Evolutionary conservation across 2,888 invertebrate genomes (phyloP).

Genomic region (Philereme vetulata): DNA sequence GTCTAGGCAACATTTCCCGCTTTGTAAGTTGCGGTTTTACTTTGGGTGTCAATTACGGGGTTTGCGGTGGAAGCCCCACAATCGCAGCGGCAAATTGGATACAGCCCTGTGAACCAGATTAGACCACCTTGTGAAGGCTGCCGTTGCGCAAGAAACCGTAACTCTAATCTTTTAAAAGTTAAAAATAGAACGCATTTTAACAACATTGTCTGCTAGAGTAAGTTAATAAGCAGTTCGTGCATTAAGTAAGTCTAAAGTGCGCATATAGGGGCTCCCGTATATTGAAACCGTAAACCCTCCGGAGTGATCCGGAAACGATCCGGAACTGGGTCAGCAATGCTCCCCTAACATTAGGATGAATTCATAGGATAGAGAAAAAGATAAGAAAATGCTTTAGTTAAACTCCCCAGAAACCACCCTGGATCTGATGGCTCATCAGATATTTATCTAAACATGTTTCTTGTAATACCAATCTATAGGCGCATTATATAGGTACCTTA

Average conservation of each 20-base stretch:
- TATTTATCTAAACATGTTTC: conserved; percentile 36
- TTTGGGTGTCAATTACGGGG: conserved; percentile 75
- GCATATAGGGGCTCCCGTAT: conserved; percentile 61
- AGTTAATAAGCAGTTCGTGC: conserved; percentile 45
- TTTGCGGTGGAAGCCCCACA: conserved; percentile 77
- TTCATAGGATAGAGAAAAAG: conserved; percentile 51
- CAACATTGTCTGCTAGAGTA: conserved; percentile 42
- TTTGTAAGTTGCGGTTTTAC: conserved; percentile 69
- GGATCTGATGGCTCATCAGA: conserved; percentile 37
- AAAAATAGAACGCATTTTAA: conserved; percentile 58
- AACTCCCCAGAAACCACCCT: conserved; percentile 31
- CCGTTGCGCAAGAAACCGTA: conserved; percentile 58
- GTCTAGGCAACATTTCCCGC: conserved; percentile 61
- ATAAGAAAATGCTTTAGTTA: conserved; percentile 41
- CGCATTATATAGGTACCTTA: not conserved
- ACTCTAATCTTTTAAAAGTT: conserved; percentile 52
- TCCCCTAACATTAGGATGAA: conserved; percentile 60
- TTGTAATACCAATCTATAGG: conserved; percentile 2
- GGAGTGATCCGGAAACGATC: conserved; percentile 63
- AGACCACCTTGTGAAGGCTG: conserved; percentile 70
- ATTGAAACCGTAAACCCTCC: conserved; percentile 78
- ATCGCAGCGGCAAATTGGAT: conserved; percentile 76
- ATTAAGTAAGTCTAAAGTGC: conserved; percentile 50
- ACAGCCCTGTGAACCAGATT: conserved; percentile 72
- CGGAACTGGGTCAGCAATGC: conserved; percentile 71